Percentiles rank a stretch among this genome's conserved stretches.
Conservation (phyloP, 2,797 vertebrate genomes). For the Pampus argenteus region DNA sequence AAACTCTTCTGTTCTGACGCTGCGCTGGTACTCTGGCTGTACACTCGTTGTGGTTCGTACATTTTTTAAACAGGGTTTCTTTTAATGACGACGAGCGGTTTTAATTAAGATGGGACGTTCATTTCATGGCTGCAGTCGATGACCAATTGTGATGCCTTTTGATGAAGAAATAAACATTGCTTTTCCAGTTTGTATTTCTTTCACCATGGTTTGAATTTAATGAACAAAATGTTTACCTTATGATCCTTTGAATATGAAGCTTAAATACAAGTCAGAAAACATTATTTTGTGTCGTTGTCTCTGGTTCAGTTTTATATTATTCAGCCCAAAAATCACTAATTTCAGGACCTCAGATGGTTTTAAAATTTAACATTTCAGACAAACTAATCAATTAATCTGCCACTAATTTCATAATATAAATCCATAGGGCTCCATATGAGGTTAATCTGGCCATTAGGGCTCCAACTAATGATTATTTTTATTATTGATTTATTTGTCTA, state of each 20-base stretch:
- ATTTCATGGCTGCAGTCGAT: slow-evolving; percentile 58
- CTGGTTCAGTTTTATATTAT: not conserved
- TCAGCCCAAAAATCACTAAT: not conserved
- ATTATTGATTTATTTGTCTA: no score
- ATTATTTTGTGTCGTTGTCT: no score
- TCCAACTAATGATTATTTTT: no score
- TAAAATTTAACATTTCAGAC: no score
- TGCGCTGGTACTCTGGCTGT: slow-evolving; percentile 55
- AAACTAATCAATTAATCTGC: no score
- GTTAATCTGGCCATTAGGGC: not conserved
- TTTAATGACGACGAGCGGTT: slow-evolving; percentile 31
- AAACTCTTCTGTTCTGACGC: slow-evolving; percentile 32
- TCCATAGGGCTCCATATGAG: not conserved
- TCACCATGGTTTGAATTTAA: slow-evolving; percentile 1
- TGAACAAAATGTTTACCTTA: no score
- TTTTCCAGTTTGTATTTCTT: slow-evolving; percentile 58
- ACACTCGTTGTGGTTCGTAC: slow-evolving; percentile 34
- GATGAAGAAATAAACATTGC: slow-evolving; percentile 79
- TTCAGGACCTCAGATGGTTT: not conserved
- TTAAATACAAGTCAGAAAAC: no score
- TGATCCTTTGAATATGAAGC: no score
- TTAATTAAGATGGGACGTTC: slow-evolving; percentile 48
- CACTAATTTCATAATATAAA: not conserved
- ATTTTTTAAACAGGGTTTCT: slow-evolving; percentile 47
- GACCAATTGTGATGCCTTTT: slow-evolving; percentile 74